Conservation (phyloP, 2,797 vertebrate genomes). For the Rhinichthys osculus region DNA sequence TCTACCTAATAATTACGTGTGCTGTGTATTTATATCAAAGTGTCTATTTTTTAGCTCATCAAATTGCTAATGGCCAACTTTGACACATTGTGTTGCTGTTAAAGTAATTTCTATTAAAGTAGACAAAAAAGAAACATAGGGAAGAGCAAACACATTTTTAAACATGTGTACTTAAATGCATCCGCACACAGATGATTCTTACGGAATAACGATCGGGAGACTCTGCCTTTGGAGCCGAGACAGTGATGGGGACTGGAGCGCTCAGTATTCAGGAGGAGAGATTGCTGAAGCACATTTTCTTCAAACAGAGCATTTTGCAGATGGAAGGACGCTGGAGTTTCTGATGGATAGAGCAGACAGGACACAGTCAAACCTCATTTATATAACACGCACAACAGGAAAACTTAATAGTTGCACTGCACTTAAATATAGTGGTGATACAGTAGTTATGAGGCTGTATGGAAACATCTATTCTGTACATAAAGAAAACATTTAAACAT, state of each 20-base stretch:
- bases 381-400: neutral
- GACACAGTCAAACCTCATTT: neutral
- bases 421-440: neutral
- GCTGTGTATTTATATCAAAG: slow-evolving; percentile 2
- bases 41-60: neutral
- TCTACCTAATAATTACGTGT: neutral
- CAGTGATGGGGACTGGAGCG: slow-evolving; percentile 53
- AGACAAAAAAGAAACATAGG: neutral
- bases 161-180: neutral
- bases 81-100: neutral
- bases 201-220: slow-evolving; percentile 65
- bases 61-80: neutral
- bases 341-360: slow-evolving; percentile 61
- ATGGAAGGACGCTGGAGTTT: slow-evolving; percentile 74
- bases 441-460: neutral
- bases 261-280: slow-evolving; percentile 65
- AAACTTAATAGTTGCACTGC: neutral
- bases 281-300: slow-evolving; percentile 79
- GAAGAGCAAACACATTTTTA: neutral
- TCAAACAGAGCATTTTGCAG: slow-evolving; percentile 76
- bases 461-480: neutral
- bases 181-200: slow-evolving; percentile 51
- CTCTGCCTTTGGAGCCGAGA: slow-evolving; percentile 47
- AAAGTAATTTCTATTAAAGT: neutral
- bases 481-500: neutral